Evolutionary conservation across 1,140 invertebrate genomes (phyloP), one percentile per base, ranked within the genome.

Genomic region (Plectrocnemia conspersa): DNA sequence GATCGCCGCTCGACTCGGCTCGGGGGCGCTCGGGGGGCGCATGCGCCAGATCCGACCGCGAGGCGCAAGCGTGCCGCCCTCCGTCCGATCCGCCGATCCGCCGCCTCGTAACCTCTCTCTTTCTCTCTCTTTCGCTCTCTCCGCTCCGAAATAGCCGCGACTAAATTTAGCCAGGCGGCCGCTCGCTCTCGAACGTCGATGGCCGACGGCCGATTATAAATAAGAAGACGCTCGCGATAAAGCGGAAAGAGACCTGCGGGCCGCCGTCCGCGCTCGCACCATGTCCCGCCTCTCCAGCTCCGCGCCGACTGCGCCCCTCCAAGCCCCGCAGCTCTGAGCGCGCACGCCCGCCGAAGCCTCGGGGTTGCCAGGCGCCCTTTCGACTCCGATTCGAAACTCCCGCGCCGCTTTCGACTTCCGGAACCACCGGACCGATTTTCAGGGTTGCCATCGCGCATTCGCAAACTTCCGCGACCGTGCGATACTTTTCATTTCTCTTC

Each of bases 251-350:
- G n/a, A 50, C 47, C 47, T 24, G 32, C 16, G 21, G 13, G 25
- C 15, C 23, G 27, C 36, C 36, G 36, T n/a, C 49, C 9, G 15
- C 11, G 6, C 45, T 21, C 45, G 45, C 24, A 18, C 49, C 49
- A 7, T n/a, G 23, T 10, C 49, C 21, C 27, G n/a, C 45, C 23
- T 35, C 32, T 35, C 36, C 49, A 27, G 49, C 49, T 42, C 49
- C 38, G 36, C 49, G 40, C 49, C 22, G 49, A 42, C 49, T 50
- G 35, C 33, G 35, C 24, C 35, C 6, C 21, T 9, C 27, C 27
- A 29, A 7, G 6, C 6, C 27, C 27, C 6, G 6, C 27, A 7
- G 22, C 19, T 18, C 13, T n/a, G 19, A 3, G 23, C 23, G 11
- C 46, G 47, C 47, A 19, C 29, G 3, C 10, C 21, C 15, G 4